These are phyloP conservation scores for Melipona quadrifasciata DNA, from an alignment of 1,140 invertebrate genomes.

Conservation along the genomic window DNA sequence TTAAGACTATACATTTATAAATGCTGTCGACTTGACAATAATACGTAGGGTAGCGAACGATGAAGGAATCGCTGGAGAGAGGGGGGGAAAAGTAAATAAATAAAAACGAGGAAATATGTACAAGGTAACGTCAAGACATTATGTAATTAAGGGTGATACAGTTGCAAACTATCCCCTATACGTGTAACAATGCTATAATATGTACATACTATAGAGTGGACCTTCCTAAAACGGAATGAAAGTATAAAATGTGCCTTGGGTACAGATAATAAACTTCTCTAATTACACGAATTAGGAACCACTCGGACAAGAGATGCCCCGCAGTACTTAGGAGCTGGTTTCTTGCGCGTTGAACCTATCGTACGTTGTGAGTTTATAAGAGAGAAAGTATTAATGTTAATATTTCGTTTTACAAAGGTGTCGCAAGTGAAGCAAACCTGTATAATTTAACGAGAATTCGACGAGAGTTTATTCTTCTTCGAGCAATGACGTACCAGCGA, in stretches of 20 bases:
- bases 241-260: constrained; percentile 82
- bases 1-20: constrained; percentile 76
- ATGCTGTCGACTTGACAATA: constrained; percentile 82
- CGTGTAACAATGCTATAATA: constrained; percentile 66
- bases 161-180: constrained; percentile 60
- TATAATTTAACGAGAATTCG: too few species aligned
- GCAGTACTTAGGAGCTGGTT: constrained; percentile 65
- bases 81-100: not conserved
- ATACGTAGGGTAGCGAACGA: constrained; percentile 71
- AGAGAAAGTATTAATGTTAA: not conserved
- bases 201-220: constrained; percentile 73
- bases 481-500: not conserved
- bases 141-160: constrained; percentile 66
- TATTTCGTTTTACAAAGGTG: not conserved
- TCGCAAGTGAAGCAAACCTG: too few species aligned
- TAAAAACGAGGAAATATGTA: constrained; percentile 44
- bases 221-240: constrained; percentile 79
- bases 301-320: constrained; percentile 63
- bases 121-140: constrained; percentile 58
- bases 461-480: not conserved
- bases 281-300: constrained; percentile 68
- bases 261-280: constrained; percentile 73
- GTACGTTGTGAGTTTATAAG: not conserved
- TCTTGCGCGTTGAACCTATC: constrained; percentile 49
- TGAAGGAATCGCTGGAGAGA: constrained; percentile 40